Evolutionary conservation across 1,140 invertebrate species (phyloP).

Genomic region (Solenopsis fugax): DNA sequence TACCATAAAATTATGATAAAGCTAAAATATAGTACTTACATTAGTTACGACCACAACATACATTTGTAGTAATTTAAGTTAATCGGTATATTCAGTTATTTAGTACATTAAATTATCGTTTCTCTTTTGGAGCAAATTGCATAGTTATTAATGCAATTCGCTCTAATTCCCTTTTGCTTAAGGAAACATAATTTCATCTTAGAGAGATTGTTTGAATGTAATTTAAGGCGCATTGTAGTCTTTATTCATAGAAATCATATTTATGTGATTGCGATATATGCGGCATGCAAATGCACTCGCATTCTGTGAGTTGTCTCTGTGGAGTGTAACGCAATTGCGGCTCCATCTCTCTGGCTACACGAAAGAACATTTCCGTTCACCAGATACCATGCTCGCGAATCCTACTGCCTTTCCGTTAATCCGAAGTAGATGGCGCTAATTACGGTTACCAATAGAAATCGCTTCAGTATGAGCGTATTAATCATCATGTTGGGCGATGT

Average conservation of each 20-base stretch:
- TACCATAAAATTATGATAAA: slow-evolving; percentile 2
- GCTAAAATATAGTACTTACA: not conserved
- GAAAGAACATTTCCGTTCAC: slow-evolving; percentile 46
- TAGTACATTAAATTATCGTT: not conserved
- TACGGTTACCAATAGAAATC: slow-evolving; percentile 66
- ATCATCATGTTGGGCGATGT: slow-evolving; percentile 8
- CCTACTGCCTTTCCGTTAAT: slow-evolving; percentile 24
- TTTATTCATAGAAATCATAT: slow-evolving; percentile 21
- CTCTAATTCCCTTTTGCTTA: not conserved
- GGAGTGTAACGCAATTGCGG: slow-evolving; percentile 63
- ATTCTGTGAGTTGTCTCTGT: not conserved
- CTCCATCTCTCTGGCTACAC: slow-evolving; percentile 70
- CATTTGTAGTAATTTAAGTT: not conserved
- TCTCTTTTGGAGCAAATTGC: not conserved
- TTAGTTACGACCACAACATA: not conserved
- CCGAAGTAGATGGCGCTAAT: slow-evolving; percentile 32
- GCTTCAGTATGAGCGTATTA: slow-evolving; percentile 9
- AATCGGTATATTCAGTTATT: not conserved
- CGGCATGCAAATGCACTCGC: slow-evolving; percentile 5
- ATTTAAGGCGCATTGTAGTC: not conserved
- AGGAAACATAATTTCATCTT: slow-evolving; percentile 17
- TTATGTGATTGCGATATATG: slow-evolving; percentile 5
- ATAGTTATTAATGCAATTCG: not conserved
- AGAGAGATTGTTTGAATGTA: slow-evolving; percentile 1
- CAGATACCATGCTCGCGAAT: slow-evolving; percentile 36